Evolutionary conservation across 2,113 vertebrate genomes (phyloP).

Genomic region (Chascanopsetta lugubris): DNA sequence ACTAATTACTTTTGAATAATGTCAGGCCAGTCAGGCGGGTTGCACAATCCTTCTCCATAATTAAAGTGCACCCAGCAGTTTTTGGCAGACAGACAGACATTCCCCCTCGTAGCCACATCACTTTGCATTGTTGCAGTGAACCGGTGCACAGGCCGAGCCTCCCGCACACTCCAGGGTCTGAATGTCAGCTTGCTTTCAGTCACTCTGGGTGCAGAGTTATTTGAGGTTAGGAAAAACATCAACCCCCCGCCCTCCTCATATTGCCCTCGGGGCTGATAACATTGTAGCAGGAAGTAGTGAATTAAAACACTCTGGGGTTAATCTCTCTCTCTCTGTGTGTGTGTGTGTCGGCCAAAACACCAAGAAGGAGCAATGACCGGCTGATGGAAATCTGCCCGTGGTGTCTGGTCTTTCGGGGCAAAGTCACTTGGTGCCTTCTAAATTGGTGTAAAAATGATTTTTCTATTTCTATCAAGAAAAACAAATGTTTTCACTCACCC

Average conservation of each 20-base stretch:
- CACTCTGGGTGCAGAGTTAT: conserved; percentile 32
- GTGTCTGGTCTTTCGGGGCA: background rate
- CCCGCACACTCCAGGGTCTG: conserved; percentile 35
- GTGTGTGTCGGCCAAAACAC: too few relatives aligned
- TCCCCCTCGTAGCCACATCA: conserved; percentile 50
- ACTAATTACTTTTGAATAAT: conserved; percentile 75
- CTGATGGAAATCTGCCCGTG: background rate
- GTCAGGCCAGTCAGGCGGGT: conserved; percentile 67
- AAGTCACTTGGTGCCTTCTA: background rate
- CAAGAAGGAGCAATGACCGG: conserved; percentile 16
- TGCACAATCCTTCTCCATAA: conserved; percentile 71
- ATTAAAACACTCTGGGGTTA: conserved; percentile 19
- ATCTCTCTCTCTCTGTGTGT: conserved; percentile 5
- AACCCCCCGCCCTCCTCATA: too few relatives aligned
- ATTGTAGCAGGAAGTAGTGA: conserved; percentile 10
- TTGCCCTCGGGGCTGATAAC: conserved; percentile 9
- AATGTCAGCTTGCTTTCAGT: conserved; percentile 48
- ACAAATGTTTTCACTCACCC: background rate
- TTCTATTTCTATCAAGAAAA: background rate
- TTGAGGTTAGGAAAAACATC: conserved; percentile 31
- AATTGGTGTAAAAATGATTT: background rate
- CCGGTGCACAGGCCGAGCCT: conserved; percentile 14
- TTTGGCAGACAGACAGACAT: conserved; percentile 65
- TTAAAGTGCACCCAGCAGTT: conserved; percentile 70
- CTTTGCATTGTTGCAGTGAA: conserved; percentile 48